Percentiles rank a stretch among this genome's conserved stretches.
These are phyloP conservation scores for Lophius piscatorius DNA, from an alignment of 2,113 vertebrate species.

Conservation along the genomic window DNA sequence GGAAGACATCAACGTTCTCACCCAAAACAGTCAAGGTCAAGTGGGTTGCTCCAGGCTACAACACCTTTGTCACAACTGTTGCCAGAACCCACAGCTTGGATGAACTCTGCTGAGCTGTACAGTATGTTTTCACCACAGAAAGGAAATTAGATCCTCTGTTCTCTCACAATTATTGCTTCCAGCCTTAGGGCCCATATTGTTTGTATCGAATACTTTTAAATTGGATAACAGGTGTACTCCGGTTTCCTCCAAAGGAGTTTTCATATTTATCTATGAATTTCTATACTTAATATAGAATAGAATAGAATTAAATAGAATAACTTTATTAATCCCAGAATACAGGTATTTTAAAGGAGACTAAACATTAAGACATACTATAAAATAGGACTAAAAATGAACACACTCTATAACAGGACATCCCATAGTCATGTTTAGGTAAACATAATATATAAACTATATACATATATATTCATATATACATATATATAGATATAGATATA, in stretches of 20 bases:
- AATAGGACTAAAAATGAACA: too few relatives aligned
- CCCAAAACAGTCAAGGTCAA: constrained; percentile 64
- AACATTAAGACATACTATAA: too few relatives aligned
- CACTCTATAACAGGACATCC: too few relatives aligned
- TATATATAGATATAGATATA: too few relatives aligned
- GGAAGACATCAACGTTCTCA: constrained; percentile 46
- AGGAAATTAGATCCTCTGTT: constrained; percentile 43
- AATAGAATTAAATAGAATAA: too few relatives aligned
- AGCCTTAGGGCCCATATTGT: constrained; percentile 53
- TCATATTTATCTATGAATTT: background rate
- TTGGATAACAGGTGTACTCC: background rate
- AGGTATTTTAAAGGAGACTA: too few relatives aligned
- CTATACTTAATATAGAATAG: background rate
- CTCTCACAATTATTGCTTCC: constrained; percentile 49
- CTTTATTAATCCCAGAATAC: too few relatives aligned
- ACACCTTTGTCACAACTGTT: constrained; percentile 61
- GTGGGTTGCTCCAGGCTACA: constrained; percentile 49
- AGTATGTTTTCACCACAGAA: constrained; percentile 22
- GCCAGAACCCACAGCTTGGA: constrained; percentile 51
- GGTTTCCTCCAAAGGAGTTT: background rate
- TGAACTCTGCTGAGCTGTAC: constrained; percentile 38
- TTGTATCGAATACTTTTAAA: constrained; percentile 6
- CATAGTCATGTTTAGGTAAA: too few relatives aligned
- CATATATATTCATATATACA: too few relatives aligned
- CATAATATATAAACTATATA: too few relatives aligned